Conservation (phyloP, 1,140 invertebrate genomes). For the Drosophila tsacasi region DNA sequence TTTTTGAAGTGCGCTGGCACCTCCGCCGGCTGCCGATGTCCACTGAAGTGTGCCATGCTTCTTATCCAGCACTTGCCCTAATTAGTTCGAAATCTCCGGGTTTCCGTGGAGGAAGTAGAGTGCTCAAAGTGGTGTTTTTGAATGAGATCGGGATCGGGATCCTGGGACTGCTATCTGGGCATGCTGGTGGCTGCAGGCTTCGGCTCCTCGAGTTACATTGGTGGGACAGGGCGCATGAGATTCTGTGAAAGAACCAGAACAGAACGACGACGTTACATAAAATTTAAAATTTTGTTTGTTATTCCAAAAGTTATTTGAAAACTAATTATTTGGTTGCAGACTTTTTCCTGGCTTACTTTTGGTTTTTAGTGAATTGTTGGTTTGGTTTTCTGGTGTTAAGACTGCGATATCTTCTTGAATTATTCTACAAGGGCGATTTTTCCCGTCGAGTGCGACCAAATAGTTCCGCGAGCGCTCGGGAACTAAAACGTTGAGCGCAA, state of each 20-base stretch:
- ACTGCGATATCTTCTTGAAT: slow-evolving; percentile 11
- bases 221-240: slow-evolving; percentile 17
- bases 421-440: slow-evolving; percentile 17
- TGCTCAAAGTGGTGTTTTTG: slow-evolving; percentile 10
- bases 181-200: slow-evolving; percentile 47
- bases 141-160: slow-evolving; percentile 30
- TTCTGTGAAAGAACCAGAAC: slow-evolving; percentile 14
- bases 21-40: slow-evolving; percentile 44
- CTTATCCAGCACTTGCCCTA: not conserved
- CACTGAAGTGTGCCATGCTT: slow-evolving; percentile 70
- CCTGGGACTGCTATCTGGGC: slow-evolving; percentile 37
- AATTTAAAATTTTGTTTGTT: slow-evolving; percentile 12
- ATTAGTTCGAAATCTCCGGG: not conserved
- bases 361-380: not conserved
- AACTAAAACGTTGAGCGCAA: slow-evolving; percentile 64
- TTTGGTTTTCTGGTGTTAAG: slow-evolving; percentile 1
- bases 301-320: not conserved
- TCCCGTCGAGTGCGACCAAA: slow-evolving; percentile 48
- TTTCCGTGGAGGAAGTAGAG: not conserved
- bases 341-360: slow-evolving; percentile 59
- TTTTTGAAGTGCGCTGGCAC: slow-evolving; percentile 76
- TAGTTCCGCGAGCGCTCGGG: slow-evolving; percentile 65
- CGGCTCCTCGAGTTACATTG: slow-evolving; percentile 53
- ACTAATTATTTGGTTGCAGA: not conserved
- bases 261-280: slow-evolving; percentile 27